Evolutionary conservation across 1,140 invertebrate species (phyloP).

Genomic region (Drosophila lini): DNA sequence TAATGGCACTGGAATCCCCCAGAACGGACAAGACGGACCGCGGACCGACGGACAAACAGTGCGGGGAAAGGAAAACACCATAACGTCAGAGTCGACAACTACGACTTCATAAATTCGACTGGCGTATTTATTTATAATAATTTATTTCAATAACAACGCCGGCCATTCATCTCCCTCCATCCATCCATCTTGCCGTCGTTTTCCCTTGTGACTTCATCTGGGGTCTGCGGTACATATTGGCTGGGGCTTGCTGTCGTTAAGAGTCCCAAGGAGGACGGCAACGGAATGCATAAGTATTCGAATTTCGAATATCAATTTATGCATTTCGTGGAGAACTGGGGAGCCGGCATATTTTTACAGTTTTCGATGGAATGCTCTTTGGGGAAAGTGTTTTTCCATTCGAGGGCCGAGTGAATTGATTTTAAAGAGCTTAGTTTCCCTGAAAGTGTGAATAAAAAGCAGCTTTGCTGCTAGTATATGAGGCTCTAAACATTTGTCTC

Average conservation of each 20-base stretch:
- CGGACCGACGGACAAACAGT: constrained; percentile 10
- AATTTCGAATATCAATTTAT: constrained; percentile 82
- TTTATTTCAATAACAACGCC: constrained; percentile 82
- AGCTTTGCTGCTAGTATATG: neutral
- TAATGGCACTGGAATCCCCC: constrained; percentile 60
- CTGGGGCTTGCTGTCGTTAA: constrained; percentile 25
- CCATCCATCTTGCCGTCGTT: constrained; percentile 18
- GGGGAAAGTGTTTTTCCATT: constrained; percentile 67
- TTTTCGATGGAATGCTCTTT: constrained; percentile 32
- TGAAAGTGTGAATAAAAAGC: constrained; percentile 37
- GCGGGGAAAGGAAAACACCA: constrained; percentile 52
- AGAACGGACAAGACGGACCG: constrained; percentile 4
- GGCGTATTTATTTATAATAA: constrained; percentile 84
- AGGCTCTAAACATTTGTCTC: constrained; percentile 9
- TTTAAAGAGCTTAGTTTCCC: constrained; percentile 24
- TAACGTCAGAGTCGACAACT: constrained; percentile 62
- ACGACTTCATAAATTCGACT: constrained; percentile 79
- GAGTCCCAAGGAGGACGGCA: constrained; percentile 37
- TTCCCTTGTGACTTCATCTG: constrained; percentile 58
- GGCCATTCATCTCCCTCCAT: constrained; percentile 51
- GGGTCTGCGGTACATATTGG: constrained; percentile 28
- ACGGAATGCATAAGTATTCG: constrained; percentile 63
- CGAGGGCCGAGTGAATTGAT: constrained; percentile 25
- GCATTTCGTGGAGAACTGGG: constrained; percentile 47
- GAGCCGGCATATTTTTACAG: constrained; percentile 64